phyloP scores from a whole-genome alignment of 1,140 invertebrate genomes.

The Acromyrmex echinatior region DNA sequence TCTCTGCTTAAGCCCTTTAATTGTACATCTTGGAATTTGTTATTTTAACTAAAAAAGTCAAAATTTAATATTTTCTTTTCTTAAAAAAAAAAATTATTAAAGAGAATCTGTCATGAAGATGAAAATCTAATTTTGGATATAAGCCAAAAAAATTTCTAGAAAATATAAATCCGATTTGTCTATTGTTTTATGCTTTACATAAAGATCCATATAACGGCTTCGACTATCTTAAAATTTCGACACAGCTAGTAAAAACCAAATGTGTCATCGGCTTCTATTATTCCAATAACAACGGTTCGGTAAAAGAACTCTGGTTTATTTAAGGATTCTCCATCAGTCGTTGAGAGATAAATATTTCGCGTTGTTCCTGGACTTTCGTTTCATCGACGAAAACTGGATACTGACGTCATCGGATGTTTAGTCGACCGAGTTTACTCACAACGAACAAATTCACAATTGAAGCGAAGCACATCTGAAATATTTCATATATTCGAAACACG shows the following conservation, averaged over 20 bases:
- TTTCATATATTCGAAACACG: not conserved
- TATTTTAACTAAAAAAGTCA: too few relatives aligned
- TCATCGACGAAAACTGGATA: not conserved
- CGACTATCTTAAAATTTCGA: not conserved
- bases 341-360: constrained; percentile 44
- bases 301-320: constrained; percentile 49
- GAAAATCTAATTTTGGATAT: not conserved
- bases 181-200: not conserved
- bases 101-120: not conserved
- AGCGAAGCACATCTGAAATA: not conserved
- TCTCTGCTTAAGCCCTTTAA: too few relatives aligned
- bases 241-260: not conserved
- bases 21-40: too few relatives aligned
- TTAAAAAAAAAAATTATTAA: not conserved
- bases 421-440: constrained; percentile 31
- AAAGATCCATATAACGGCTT: not conserved
- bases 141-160: not conserved
- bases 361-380: not conserved
- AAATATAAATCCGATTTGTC: constrained; percentile 15
- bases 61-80: not conserved
- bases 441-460: not conserved
- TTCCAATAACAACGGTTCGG: not conserved
- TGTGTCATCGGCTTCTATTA: constrained; percentile 23
- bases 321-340: constrained; percentile 9
- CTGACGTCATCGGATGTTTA: constrained; percentile 21